These are phyloP conservation scores for Cardiocondyla obscurior DNA, from an alignment of 1,140 invertebrate genomes.

Conservation along the genomic window DNA sequence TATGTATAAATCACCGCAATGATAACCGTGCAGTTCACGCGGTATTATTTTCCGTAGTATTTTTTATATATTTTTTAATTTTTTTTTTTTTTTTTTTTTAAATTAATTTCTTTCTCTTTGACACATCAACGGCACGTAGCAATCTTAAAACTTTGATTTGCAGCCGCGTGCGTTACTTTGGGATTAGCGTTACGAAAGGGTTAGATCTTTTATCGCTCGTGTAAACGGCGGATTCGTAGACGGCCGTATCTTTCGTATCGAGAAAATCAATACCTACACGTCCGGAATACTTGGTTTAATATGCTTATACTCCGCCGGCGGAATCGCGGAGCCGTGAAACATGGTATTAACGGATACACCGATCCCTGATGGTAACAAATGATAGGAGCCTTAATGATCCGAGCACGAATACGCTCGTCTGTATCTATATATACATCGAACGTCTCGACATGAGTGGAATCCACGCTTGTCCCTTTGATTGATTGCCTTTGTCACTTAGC, in stretches of 20 bases:
- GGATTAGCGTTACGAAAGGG: constrained; percentile 3
- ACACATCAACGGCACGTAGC: background rate
- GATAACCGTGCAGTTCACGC: background rate
- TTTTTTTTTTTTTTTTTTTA: too few species aligned
- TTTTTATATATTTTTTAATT: too few species aligned
- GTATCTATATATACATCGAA: constrained; percentile 47
- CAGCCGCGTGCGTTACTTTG: constrained; percentile 12
- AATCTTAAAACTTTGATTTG: background rate
- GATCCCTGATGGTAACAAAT: constrained; percentile 80
- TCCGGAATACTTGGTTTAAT: constrained; percentile 75
- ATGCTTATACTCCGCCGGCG: constrained; percentile 72
- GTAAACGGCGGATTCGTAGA: constrained; percentile 27
- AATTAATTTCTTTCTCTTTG: too few species aligned
- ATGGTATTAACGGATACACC: constrained; percentile 76
- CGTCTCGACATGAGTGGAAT: constrained; percentile 64
- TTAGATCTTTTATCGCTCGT: constrained; percentile 7
- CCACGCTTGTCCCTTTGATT: constrained; percentile 75
- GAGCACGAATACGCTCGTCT: constrained; percentile 50
- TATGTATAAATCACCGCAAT: background rate
- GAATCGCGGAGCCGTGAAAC: constrained; percentile 78
- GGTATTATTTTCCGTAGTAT: background rate
- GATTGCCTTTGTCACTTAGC: constrained; percentile 80
- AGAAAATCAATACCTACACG: constrained; percentile 61
- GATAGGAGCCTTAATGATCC: constrained; percentile 78
- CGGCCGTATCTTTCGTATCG: constrained; percentile 35